Base-by-base conservation (phyloP, 2,888 invertebrate genomes). In the Drosophila neotestacea region DNA sequence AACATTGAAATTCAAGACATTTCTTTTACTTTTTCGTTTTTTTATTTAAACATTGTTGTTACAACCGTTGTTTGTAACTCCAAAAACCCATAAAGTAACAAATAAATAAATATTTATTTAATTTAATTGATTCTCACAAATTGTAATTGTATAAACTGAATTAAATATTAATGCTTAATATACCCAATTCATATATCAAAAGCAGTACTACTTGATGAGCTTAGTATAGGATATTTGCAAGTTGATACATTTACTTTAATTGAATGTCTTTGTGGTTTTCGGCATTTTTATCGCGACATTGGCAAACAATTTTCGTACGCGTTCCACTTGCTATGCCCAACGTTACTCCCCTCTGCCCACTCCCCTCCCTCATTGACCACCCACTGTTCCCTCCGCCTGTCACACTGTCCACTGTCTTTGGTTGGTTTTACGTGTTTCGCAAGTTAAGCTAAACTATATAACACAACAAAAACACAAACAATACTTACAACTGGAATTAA, bases 231-330 rank as follows among this genome's bases (percentile, higher is more conserved):
- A 61, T 65, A 79, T 67, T 16, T 52, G n/a, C 0, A 6, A 28
- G 36, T 51, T 27, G 0, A 27, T 11, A 5, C 7, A 10, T 6
- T 9, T 28, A n/a, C 3, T 27, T 36, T 32, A 16, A 30, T 4
- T 34, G 60, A 46, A n/a, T n/a, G 44, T 41, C 34, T 58, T 27
- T 73, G 56, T 60, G 56, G 68, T 60, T 73, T 78, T 78, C 60
- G 65, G 62, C 52, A 59, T 52, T 87, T 58, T 78, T 85, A 88
- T 78, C 81, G 84, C 81, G 84, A 88, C 84, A 84, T 84, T 84
- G 84, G 87, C 84, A 86, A 86, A 88, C 88, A 80, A 75, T 85
- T 79, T 88, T 77, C 62, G 79, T 77, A 79, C 59, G 82, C 88
- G 88, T 88, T 88, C 78, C 88, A 84, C 88, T 84, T 84, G 88